Evolutionary conservation across 2,888 invertebrate genomes (phyloP).

Genomic region (Synanthedon myopaeformis): DNA sequence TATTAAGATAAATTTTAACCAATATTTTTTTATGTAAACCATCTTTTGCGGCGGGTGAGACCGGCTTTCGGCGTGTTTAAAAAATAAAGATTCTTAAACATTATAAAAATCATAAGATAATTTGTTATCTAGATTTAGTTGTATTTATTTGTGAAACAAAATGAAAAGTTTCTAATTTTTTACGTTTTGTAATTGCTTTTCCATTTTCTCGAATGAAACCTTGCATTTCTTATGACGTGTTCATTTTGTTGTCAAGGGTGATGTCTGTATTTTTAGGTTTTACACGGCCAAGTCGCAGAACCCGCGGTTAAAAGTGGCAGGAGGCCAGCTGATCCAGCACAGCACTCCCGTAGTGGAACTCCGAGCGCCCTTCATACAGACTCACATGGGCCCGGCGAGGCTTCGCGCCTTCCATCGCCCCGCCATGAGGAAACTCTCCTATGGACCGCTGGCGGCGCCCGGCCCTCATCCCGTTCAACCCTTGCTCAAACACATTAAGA

Average conservation of each 20-base stretch:
- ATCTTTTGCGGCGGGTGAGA: background rate
- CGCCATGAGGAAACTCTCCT: conserved; percentile 86
- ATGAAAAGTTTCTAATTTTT: too few species aligned
- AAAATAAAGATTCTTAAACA: too few species aligned
- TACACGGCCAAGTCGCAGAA: conserved; percentile 92
- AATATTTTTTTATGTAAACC: background rate
- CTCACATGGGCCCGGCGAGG: conserved; percentile 80
- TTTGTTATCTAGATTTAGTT: too few species aligned
- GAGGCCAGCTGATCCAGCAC: conserved; percentile 94
- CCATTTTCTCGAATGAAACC: too few species aligned
- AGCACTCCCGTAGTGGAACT: conserved; percentile 98
- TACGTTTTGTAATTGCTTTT: too few species aligned
- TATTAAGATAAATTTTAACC: conserved; percentile 6
- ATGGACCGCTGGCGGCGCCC: conserved; percentile 79
- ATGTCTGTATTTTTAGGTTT: conserved; percentile 70
- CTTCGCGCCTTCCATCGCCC: conserved; percentile 95
- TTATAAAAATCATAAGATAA: too few species aligned
- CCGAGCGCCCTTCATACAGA: conserved; percentile 94
- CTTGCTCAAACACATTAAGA: conserved; percentile 88
- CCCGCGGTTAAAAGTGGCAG: conserved; percentile 85
- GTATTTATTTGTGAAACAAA: too few species aligned
- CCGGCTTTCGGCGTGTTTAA: too few species aligned
- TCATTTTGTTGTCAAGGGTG: too few species aligned
- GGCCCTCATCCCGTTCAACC: conserved; percentile 87
- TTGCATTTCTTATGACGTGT: too few species aligned